Conservation (phyloP, 2,113 vertebrate species). For the Oncorhynchus clarkii region DNA sequence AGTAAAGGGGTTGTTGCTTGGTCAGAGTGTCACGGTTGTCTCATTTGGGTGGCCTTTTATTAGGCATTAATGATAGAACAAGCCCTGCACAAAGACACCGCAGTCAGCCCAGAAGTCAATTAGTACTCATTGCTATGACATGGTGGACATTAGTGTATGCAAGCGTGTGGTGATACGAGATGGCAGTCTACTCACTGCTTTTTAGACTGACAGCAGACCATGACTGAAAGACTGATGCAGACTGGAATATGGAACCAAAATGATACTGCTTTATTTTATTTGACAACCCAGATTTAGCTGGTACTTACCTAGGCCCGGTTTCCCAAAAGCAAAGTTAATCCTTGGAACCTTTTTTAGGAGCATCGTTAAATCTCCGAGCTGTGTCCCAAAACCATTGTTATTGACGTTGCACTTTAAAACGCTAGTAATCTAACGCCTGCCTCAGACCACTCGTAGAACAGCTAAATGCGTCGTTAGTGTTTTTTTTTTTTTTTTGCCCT, state of each 20-base stretch:
- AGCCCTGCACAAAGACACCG: constrained; percentile 57
- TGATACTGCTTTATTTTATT: constrained; percentile 21
- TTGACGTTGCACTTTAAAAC: too few species aligned
- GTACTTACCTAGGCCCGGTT: too few species aligned
- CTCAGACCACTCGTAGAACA: too few species aligned
- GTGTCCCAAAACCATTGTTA: too few species aligned
- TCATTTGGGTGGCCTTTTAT: constrained; percentile 35
- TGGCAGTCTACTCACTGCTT: constrained; percentile 68
- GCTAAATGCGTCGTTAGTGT: too few species aligned
- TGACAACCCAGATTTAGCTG: neutral
- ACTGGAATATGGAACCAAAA: constrained; percentile 67
- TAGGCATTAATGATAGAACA: constrained; percentile 52
- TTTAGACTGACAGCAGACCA: constrained; percentile 62
- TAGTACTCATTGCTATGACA: constrained; percentile 69
- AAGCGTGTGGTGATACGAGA: constrained; percentile 70
- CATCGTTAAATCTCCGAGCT: too few species aligned
- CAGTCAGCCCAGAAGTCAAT: constrained; percentile 69
- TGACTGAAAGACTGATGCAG: constrained; percentile 65
- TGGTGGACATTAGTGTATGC: constrained; percentile 70
- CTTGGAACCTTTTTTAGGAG: too few species aligned
- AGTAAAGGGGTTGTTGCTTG: constrained; percentile 18
- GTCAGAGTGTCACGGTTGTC: constrained; percentile 7
- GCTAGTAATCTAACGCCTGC: too few species aligned
- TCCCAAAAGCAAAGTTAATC: too few species aligned
- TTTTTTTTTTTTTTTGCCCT: too few species aligned